phyloP scores from a whole-genome alignment of 2,113 vertebrate genomes.

The Bos javanicus region DNA sequence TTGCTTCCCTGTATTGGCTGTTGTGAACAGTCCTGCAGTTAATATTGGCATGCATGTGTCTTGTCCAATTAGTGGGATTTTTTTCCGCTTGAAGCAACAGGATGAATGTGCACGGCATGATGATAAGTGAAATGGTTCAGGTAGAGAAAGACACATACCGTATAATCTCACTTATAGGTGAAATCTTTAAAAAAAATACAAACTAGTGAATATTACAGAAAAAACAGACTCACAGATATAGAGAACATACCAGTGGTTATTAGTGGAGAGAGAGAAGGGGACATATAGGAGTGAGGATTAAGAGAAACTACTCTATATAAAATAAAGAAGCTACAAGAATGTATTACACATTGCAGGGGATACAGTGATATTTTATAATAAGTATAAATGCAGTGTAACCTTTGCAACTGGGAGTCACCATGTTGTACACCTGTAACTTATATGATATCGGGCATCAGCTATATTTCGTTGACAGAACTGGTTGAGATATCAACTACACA shows the following conservation, averaged over 20 bases:
- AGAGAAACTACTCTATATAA: background rate
- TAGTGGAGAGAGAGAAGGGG: background rate
- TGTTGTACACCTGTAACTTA: background rate
- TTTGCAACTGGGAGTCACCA: background rate
- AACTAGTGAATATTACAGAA: background rate
- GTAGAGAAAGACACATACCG: background rate
- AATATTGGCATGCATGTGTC: background rate
- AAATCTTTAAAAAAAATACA: no score
- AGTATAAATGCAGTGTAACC: background rate
- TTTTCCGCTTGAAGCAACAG: background rate
- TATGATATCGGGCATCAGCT: background rate
- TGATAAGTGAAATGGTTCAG: background rate
- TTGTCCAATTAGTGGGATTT: background rate
- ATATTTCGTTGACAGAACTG: background rate
- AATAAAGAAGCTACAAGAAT: background rate
- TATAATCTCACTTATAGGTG: background rate
- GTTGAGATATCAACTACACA: no score
- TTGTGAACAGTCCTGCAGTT: rapidly evolving
- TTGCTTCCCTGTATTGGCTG: background rate
- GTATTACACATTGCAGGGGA: background rate
- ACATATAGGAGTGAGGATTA: background rate
- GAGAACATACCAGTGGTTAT: background rate
- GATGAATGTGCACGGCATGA: background rate
- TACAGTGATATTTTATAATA: background rate
- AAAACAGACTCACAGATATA: background rate